Base-by-base conservation (phyloP, 2,113 vertebrate genomes). In the Pelecanus crispus region DNA sequence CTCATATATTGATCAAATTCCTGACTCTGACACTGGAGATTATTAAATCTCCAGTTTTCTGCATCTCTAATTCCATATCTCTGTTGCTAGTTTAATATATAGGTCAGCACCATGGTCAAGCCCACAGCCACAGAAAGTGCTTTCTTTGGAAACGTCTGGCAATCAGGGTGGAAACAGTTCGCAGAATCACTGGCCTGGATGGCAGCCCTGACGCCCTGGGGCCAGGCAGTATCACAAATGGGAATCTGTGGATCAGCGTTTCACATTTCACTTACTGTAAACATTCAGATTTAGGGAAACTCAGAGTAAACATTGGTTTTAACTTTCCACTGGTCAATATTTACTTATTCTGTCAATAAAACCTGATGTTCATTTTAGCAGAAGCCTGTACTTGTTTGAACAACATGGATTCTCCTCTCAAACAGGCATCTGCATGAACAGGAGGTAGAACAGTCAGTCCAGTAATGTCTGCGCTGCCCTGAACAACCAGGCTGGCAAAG, bases 281-380 rank as follows among this genome's bases (percentile, higher is more conserved):
- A 93, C 91, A 83, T 84, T 81, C 74, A 34, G 72, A 83, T 93
- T 96, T 88, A 81, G 79, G 86, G 52, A 88, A 92, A 63, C 26
- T 90, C 90, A 74, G 67, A 65, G 83, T 86, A 96, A 97, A 96
- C 77, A 94, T 81, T 92, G 32, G 36, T 82, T 86, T 93, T 91
- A 88, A 63, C 86, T 90, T 95, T 75, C 94, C 80, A 65, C 80
- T 75, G 40, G 75, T 93, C 95, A 96, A 94, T 96, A 93, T 97
- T 97, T 94, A 96, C 90, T 93, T 81, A 3, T 83, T 88, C 78
- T 88, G 92, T 95, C 93, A 90, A 61, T 92, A 81, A 92, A 88
- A 25, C 62, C 92, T 62, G 50, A 77, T 95, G 93, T 38, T 88
- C 78, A 11, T 31, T 40, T 36, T 45, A 88, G 86, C 82, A 86